A percentile compares a stretch with the other conserved stretches of the same genome.
Conservation (phyloP, 2,113 vertebrate genomes). For the Solenodon paradoxus region DNA sequence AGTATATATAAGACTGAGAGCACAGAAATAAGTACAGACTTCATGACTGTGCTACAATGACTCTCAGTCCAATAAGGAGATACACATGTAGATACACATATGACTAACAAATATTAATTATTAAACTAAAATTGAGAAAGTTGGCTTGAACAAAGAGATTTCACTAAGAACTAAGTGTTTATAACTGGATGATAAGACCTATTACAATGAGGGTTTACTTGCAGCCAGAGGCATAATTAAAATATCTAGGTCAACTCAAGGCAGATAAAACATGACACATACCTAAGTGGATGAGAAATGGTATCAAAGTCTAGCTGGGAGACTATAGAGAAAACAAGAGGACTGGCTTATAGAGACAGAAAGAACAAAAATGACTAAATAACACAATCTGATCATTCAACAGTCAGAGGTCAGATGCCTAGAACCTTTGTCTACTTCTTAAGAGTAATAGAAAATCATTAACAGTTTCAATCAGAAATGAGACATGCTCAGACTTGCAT, state of each 20-base stretch:
- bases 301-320: not conserved
- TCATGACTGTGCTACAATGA: not conserved
- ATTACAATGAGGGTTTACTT: not conserved
- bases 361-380: not conserved
- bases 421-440: not conserved
- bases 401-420: not conserved
- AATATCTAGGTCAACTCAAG: not conserved
- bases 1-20: not conserved
- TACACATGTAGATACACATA: too few species aligned
- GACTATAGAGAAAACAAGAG: not conserved
- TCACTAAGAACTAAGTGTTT: not conserved
- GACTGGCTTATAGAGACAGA: not conserved
- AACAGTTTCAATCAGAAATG: not conserved
- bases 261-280: not conserved
- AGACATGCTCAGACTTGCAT: not conserved
- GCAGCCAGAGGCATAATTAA: not conserved
- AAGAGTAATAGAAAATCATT: not conserved
- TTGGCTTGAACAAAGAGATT: not conserved
- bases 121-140: not conserved
- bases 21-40: not conserved
- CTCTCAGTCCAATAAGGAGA: not conserved
- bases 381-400: not conserved
- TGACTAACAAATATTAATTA: not conserved
- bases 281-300: not conserved
- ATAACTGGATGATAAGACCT: not conserved